Evolutionary conservation across 2,113 vertebrate genomes (phyloP), one percentile per base, ranked within the genome.

Genomic region (Notothenia rossii): DNA sequence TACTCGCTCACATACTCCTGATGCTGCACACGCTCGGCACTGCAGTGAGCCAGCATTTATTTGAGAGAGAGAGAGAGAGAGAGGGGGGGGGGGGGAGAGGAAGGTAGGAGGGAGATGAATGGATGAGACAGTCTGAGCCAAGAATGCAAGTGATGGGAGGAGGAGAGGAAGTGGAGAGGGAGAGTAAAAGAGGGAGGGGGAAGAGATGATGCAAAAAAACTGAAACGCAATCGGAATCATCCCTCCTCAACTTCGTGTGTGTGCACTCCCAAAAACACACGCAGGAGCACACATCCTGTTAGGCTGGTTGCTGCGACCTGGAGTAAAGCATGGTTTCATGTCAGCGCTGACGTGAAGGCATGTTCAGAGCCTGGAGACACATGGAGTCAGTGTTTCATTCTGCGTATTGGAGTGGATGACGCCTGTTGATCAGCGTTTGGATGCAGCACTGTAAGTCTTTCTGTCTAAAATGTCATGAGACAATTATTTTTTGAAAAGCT

Each of bases 31-130:
- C 92, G 91, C 86, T 95, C 95, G 91, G 94, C 95, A 94, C 95
- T 96, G 96, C 97, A 97, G 96, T 96, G 96, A 95, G 95, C 93
- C 95, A 92, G 93, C 93, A 91, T 93, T 84, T 81, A 94, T 89
- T 93, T 84, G 93, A 93, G 91, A 90, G 81, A 93, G 93, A 93
- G 94, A 91, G 90, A 91, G 92, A 94, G 67, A 4, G 45, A 45
- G 20, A 55, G 45, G 67, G 2, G 45, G 36, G 20, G 49, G 45
- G 49, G 14, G 49, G 11, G 88, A 92, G 94, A 94, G 58, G 9
- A 13, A 61, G 46, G 54, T 46, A 62, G 59, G 77, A 78, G 72
- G 53, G 72, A 72, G 73, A 76, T 62, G 76, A 76, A 84, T 77
- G 79, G 70, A 76, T 49, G 79, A 72, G 71, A 67, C 33, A 2